A percentile compares a stretch with the other conserved stretches of the same genome.
Conservation (phyloP, 2,888 invertebrate species). For the Anorthoa munda region DNA sequence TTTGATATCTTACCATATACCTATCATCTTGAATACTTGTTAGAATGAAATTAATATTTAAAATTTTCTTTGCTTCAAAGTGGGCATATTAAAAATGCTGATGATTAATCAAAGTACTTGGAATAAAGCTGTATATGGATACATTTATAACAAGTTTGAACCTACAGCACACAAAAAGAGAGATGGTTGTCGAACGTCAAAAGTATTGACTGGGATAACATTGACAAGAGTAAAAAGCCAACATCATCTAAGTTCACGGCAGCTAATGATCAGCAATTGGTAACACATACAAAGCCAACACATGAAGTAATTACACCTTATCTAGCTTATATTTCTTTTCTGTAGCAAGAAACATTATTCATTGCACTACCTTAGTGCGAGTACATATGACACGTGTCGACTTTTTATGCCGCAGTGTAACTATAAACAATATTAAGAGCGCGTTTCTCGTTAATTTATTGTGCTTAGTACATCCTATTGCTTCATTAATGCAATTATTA, state of each 20-base stretch:
- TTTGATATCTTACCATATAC: neutral
- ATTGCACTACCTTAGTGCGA: constrained; percentile 43
- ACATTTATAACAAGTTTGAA: neutral
- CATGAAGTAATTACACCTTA: constrained; percentile 55
- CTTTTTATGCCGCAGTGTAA: constrained; percentile 41
- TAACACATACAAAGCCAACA: constrained; percentile 31
- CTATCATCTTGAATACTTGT: neutral
- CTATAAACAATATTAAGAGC: constrained; percentile 42
- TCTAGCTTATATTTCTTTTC: constrained; percentile 47
- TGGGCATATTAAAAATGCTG: too few species aligned
- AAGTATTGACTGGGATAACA: constrained; percentile 13
- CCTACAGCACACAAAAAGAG: neutral
- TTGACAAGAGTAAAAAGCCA: constrained; percentile 11
- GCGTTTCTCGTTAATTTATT: constrained; percentile 36
- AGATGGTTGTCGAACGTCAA: constrained; percentile 5
- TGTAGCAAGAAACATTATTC: constrained; percentile 39
- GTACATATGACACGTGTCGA: constrained; percentile 55
- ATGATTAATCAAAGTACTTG: too few species aligned
- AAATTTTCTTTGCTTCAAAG: neutral
- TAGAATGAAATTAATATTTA: neutral
- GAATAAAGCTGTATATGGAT: neutral
- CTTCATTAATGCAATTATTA: constrained; percentile 17
- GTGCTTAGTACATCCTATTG: constrained; percentile 28
- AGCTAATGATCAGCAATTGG: constrained; percentile 31
- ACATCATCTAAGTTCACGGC: constrained; percentile 17